Base-by-base conservation (phyloP, 2,888 invertebrate species). In the Hirtodrosophila alboralis region DNA sequence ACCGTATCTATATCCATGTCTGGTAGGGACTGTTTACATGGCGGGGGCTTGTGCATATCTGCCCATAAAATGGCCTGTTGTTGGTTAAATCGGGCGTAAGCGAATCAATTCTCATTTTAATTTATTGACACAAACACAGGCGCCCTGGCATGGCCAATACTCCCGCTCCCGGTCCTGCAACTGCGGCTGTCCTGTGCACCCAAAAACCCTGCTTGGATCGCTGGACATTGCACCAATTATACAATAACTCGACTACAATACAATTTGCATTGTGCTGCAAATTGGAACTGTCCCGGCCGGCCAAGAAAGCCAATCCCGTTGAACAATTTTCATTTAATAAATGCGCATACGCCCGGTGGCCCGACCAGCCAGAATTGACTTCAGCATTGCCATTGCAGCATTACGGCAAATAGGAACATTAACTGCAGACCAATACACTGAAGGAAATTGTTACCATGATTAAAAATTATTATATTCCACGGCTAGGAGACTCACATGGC, bases 61-160 rank as follows among this genome's bases (percentile, higher is more conserved):
- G 73, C 31, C 80, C 72, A 70, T 81, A 70, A 84, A 84, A 83
- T 77, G 65, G 75, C 56, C 75, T 64, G 84, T 84, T 81, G 80
- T 84, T 81, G 81, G 75, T 81, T 81, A 81, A 81, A 81, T 84
- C 84, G 84, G 81, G 80, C 81, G 84, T 81, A 81, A 81, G 81
- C 81, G 81, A 81, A 81, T 81, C 81, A 84, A 81, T 81, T 81
- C 80, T 80, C 80, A 80, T 81, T 81, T 81, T 81, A 81, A 81
- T 81, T 81, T 81, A 81, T 81, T 81, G 84, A 84, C 81, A 84
- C 81, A 73, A 73, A 83, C 79, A 61, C 58, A 78, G 44, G 41
- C 61, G 60, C 71, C 59, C 54, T 48, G 43, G 49, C 67, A 56
- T 43, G 58, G 53, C 16, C 53, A 26, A 43, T 34, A 13, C 13